phyloP scores from a whole-genome alignment of 2,888 invertebrate genomes.

The Cantharis lateralis region DNA sequence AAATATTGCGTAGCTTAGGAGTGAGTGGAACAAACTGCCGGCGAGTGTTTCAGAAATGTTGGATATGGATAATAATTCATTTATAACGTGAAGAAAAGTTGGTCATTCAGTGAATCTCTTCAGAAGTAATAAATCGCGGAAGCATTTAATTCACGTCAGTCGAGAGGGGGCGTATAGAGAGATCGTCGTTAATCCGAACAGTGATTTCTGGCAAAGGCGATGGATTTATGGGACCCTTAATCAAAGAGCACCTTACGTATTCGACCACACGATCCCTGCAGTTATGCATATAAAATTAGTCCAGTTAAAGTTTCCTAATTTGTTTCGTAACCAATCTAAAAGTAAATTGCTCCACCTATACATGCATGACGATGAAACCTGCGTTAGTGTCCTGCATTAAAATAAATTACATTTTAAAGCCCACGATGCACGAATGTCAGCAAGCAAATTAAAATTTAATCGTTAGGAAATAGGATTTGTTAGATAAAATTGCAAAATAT shows the following conservation, averaged over 20 bases:
- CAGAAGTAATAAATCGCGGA: slow-evolving; percentile 34
- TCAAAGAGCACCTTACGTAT: slow-evolving; percentile 34
- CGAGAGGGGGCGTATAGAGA: slow-evolving; percentile 34
- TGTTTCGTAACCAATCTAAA: slow-evolving; percentile 1
- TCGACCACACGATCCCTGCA: slow-evolving; percentile 14
- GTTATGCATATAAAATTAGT: slow-evolving; percentile 18
- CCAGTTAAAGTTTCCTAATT: slow-evolving; percentile 5
- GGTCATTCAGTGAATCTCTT: slow-evolving; percentile 27
- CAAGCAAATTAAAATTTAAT: slow-evolving; percentile 29
- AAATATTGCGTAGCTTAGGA: not conserved
- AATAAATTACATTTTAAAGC: slow-evolving; percentile 21
- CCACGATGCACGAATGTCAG: slow-evolving; percentile 14
- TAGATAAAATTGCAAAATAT: slow-evolving; percentile 21
- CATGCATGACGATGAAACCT: not conserved
- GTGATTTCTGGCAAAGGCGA: slow-evolving; percentile 37
- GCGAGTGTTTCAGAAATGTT: not conserved
- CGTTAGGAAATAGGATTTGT: slow-evolving; percentile 27
- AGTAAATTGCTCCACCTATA: not conserved
- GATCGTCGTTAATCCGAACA: slow-evolving; percentile 37
- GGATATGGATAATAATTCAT: slow-evolving; percentile 19
- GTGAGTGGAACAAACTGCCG: not conserved
- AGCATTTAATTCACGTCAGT: slow-evolving; percentile 38
- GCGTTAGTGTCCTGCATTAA: slow-evolving; percentile 14
- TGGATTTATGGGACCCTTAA: slow-evolving; percentile 38
- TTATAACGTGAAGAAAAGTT: slow-evolving; percentile 21